These are phyloP conservation scores for Graphium colonna DNA, from an alignment of 2,888 invertebrate species.

Conservation along the genomic window DNA sequence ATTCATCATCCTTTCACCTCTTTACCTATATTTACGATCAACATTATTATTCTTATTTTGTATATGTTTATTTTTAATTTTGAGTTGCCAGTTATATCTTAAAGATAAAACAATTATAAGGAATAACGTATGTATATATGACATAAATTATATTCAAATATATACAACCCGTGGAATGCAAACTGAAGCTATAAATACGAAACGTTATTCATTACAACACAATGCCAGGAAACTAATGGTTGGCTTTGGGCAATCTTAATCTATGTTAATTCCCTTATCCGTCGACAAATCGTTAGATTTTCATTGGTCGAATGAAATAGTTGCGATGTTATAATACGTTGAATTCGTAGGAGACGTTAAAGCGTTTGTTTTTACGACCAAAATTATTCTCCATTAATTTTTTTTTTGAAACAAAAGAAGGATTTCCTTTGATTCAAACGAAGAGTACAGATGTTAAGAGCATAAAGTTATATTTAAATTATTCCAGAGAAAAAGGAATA, in stretches of 20 bases:
- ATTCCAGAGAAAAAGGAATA: no score
- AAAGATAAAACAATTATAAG: neutral
- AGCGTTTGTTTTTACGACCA: no score
- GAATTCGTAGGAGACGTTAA: neutral
- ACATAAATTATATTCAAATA: neutral
- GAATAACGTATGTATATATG: neutral
- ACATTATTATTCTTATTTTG: no score
- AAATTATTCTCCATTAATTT: no score
- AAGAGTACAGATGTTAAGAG: no score
- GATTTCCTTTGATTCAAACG: neutral
- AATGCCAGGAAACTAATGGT: constrained; percentile 2
- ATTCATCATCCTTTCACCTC: no score
- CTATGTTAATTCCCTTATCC: constrained; percentile 20
- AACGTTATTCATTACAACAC: neutral
- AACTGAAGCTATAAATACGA: neutral
- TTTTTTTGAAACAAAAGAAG: no score
- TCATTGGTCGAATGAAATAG: constrained; percentile 1
- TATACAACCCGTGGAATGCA: neutral
- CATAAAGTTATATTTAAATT: no score
- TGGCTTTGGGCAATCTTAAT: constrained; percentile 8
- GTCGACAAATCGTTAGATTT: neutral
- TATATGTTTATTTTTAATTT: no score
- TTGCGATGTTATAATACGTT: neutral
- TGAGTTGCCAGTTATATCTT: neutral
- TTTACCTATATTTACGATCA: no score